Evolutionary conservation across 2,888 invertebrate genomes (phyloP).

Genomic region (Alentia gelatinosa): DNA sequence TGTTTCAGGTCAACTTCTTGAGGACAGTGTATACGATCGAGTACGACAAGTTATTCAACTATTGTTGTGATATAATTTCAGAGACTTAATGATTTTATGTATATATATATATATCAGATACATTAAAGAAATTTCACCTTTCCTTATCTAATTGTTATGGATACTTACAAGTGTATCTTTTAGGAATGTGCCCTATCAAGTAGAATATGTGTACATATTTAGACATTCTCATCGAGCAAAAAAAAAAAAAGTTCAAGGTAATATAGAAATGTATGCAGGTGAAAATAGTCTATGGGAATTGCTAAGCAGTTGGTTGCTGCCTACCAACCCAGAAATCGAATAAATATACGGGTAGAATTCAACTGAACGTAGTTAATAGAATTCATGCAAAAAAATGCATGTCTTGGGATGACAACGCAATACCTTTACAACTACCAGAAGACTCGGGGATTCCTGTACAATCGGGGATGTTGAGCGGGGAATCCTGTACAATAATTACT

Average conservation of each 20-base stretch:
- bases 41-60: constrained; percentile 59
- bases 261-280: no score
- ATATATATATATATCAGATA: background rate
- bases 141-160: background rate
- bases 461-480: no score
- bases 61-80: constrained; percentile 54
- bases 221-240: background rate
- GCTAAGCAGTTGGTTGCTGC: no score
- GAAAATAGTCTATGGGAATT: no score
- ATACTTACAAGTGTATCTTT: background rate
- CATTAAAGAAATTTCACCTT: background rate
- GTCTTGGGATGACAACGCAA: no score
- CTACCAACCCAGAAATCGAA: no score
- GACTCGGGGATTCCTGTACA: no score
- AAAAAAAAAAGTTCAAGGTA: background rate
- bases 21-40: constrained; percentile 54
- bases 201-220: background rate
- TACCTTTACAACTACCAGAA: no score
- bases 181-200: background rate
- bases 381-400: no score
- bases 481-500: no score
- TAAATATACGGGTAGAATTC: no score
- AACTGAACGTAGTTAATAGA: no score
- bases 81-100: background rate
- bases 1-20: constrained; percentile 18